phyloP scores from a whole-genome alignment of 2,113 vertebrate genomes.

The Hippocampus zosterae region DNA sequence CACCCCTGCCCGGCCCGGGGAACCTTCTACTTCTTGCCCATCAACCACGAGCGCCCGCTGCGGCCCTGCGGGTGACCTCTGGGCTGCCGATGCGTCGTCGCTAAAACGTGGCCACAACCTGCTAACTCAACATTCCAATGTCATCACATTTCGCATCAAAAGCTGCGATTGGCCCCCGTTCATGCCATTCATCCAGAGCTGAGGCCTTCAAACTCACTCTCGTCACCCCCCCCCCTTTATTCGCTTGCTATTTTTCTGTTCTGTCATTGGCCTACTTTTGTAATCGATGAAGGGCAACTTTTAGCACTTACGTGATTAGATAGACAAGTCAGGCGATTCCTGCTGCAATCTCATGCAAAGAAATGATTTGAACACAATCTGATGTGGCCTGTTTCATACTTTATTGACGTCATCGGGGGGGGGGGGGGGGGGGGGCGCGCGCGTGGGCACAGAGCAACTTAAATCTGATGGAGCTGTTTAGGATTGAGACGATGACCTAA shows the following conservation, averaged over 20 bases:
- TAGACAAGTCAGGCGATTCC: not conserved
- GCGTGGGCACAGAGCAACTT: conserved; percentile 33
- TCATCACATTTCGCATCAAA: no score
- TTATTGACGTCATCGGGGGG: conserved; percentile 56
- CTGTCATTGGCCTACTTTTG: no score
- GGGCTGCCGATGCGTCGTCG: no score
- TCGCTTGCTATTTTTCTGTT: no score
- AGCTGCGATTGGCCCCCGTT: no score
- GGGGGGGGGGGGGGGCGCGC: rapidly evolving
- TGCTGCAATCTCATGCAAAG: not conserved
- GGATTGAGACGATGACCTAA: not conserved
- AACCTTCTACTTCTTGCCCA: conserved; percentile 64
- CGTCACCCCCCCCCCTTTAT: no score
- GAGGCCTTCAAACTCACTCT: no score
- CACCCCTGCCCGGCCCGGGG: conserved; percentile 57
- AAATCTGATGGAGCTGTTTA: conserved; percentile 34
- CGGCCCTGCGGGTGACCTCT: conserved; percentile 51
- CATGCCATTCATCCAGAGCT: no score
- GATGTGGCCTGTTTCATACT: conserved; percentile 36
- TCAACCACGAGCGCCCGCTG: conserved; percentile 52
- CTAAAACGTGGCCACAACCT: no score
- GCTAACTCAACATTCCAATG: no score
- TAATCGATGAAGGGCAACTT: no score
- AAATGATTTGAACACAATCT: not conserved
- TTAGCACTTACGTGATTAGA: no score